These are phyloP conservation scores for Machimus atricapillus DNA, from an alignment of 2,888 invertebrate genomes.

Conservation along the genomic window DNA sequence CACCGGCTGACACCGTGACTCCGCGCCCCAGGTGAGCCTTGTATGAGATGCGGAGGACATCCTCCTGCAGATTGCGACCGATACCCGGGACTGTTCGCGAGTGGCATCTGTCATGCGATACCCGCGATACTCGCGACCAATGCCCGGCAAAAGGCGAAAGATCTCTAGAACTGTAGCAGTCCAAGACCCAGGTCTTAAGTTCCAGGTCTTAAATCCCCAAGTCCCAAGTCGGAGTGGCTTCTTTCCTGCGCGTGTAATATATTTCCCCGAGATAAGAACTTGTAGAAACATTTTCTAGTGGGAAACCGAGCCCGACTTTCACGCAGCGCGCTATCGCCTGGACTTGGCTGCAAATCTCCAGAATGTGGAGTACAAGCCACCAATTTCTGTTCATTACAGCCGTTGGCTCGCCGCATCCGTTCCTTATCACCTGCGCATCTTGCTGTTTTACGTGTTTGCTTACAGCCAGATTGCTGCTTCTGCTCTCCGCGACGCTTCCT, in stretches of 20 bases:
- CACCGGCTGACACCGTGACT: neutral
- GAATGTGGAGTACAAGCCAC: constrained; percentile 10
- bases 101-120: constrained; percentile 10
- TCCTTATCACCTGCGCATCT: neutral
- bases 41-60: neutral
- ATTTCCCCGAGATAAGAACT: neutral
- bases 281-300: neutral
- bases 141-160: neutral
- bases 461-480: neutral
- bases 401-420: neutral
- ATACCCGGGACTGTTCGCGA: neutral
- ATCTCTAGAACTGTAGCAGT: neutral
- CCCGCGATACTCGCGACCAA: neutral
- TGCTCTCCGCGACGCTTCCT: neutral
- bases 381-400: neutral
- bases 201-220: no score
- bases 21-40: neutral
- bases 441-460: neutral
- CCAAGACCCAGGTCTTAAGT: no score
- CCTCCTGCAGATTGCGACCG: neutral
- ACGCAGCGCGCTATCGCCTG: neutral
- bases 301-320: neutral
- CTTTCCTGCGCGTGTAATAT: neutral
- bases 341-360: neutral
- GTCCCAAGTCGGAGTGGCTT: neutral